phyloP scores from a whole-genome alignment of 1,140 invertebrate genomes.

The Homalodisca vitripennis region DNA sequence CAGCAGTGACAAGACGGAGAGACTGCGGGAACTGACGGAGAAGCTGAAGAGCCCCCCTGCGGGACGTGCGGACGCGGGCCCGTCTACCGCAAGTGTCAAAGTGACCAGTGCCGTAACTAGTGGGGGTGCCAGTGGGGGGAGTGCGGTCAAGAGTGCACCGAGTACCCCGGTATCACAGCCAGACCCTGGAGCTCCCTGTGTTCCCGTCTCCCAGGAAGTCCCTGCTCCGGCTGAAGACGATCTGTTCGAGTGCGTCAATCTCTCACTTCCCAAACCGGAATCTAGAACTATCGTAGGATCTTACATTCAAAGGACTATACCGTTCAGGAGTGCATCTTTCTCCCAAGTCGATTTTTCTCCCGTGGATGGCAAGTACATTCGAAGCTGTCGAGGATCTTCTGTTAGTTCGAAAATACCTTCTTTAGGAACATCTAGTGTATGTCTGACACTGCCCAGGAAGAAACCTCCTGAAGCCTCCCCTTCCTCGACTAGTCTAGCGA shows the following conservation, averaged over 20 bases:
- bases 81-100: slow-evolving; percentile 34
- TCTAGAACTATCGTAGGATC: slow-evolving; percentile 56
- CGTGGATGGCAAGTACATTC: slow-evolving; percentile 48
- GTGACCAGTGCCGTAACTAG: background rate
- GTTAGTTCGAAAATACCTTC: slow-evolving; percentile 1
- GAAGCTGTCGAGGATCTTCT: slow-evolving; percentile 31
- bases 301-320: slow-evolving; percentile 58
- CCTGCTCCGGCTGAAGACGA: slow-evolving; percentile 46
- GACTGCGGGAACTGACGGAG: slow-evolving; percentile 73
- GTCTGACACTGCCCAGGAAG: slow-evolving; percentile 35
- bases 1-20: slow-evolving; percentile 63
- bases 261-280: slow-evolving; percentile 54
- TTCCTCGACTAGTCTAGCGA: slow-evolving; percentile 24
- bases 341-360: slow-evolving; percentile 71
- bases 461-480: slow-evolving; percentile 34
- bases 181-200: background rate
- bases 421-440: slow-evolving; percentile 31
- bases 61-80: slow-evolving; percentile 2
- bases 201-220: slow-evolving; percentile 38
- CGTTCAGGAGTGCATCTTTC: slow-evolving; percentile 78
- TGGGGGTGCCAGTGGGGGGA: background rate
- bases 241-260: slow-evolving; percentile 44
- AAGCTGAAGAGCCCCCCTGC: slow-evolving; percentile 58
- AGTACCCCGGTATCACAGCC: background rate
- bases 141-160: background rate